Evolutionary conservation across 2,888 invertebrate species (phyloP).

Genomic region (Deroplatys truncata): DNA sequence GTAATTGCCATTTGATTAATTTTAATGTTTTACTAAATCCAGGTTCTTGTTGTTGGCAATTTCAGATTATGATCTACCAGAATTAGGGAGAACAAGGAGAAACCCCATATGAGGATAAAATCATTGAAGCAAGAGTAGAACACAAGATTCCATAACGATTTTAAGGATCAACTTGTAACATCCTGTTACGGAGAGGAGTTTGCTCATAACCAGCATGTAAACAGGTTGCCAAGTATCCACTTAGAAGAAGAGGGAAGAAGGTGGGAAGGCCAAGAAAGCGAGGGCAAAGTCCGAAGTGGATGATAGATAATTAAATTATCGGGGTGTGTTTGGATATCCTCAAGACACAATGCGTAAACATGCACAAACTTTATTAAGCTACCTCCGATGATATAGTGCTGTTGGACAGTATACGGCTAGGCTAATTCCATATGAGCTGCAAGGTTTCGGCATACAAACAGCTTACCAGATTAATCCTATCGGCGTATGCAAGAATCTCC

Average conservation of each 20-base stretch:
- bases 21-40: no score
- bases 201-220: not conserved
- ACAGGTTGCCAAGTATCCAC: not conserved
- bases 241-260: not conserved
- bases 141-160: not conserved
- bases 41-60: no score
- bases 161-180: not conserved
- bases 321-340: not conserved
- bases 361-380: not conserved
- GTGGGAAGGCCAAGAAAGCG: not conserved
- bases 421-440: not conserved
- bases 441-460: not conserved
- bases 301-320: not conserved
- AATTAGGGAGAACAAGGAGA: not conserved
- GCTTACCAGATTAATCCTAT: not conserved
- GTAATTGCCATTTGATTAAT: no score
- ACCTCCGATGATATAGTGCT: not conserved
- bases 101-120: not conserved
- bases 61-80: no score
- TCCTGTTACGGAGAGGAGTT: not conserved
- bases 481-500: not conserved
- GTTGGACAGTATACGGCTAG: not conserved
- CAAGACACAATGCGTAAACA: not conserved
- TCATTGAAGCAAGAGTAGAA: not conserved
- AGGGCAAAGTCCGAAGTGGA: not conserved